Conservation (phyloP, 2,888 invertebrate genomes). For the Cremastobaeus sp. region DNA sequence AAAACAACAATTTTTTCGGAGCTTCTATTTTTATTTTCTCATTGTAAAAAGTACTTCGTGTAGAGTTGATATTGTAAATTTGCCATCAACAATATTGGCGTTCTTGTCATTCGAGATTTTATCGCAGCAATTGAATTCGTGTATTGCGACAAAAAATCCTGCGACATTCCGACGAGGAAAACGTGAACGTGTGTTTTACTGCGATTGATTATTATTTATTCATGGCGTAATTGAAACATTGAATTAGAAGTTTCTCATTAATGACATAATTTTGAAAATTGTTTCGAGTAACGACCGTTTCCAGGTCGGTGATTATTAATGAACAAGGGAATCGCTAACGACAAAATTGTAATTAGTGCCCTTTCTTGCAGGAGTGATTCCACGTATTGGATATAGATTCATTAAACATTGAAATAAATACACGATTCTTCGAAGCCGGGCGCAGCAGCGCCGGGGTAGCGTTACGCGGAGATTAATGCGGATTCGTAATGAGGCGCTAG, state of each 20-base stretch:
- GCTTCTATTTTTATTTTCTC: too few relatives aligned
- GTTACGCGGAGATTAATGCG: constrained; percentile 47
- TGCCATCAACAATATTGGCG: too few relatives aligned
- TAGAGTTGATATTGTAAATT: too few relatives aligned
- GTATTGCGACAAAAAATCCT: too few relatives aligned
- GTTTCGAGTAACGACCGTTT: neutral
- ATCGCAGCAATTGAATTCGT: too few relatives aligned
- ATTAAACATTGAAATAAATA: constrained; percentile 53
- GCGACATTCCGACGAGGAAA: too few relatives aligned
- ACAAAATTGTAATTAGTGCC: constrained; percentile 20
- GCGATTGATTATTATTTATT: too few relatives aligned
- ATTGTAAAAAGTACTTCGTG: too few relatives aligned
- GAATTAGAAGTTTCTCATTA: constrained; percentile 7
- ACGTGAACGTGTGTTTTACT: too few relatives aligned
- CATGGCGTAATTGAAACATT: neutral
- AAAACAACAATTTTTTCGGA: too few relatives aligned
- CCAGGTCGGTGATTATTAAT: constrained; percentile 34
- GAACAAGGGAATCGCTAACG: constrained; percentile 19
- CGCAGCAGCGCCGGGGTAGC: constrained; percentile 20
- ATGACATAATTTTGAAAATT: constrained; percentile 1
- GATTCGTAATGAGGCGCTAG: constrained; percentile 62
- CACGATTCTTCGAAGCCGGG: constrained; percentile 32
- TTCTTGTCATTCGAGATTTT: too few relatives aligned
- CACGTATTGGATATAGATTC: constrained; percentile 43
- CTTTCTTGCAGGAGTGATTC: constrained; percentile 32